These are phyloP conservation scores for Polydrusus tereticollis DNA, from an alignment of 2,888 invertebrate species.

Conservation along the genomic window DNA sequence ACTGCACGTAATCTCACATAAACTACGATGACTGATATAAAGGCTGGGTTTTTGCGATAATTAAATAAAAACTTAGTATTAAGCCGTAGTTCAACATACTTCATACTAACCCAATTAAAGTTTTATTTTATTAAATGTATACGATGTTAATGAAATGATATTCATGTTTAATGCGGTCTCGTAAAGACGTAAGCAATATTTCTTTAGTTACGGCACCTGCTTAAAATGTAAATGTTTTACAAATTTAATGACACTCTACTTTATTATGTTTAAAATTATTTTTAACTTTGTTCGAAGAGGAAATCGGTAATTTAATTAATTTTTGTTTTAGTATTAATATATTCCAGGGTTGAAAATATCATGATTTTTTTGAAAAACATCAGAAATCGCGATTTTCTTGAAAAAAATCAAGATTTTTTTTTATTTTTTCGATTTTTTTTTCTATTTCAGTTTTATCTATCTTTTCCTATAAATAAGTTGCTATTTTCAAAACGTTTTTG, in stretches of 20 bases:
- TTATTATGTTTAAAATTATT: neutral
- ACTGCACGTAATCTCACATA: neutral
- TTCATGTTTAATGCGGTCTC: constrained; percentile 27
- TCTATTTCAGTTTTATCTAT: no score
- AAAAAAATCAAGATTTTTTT: no score
- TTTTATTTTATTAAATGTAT: constrained; percentile 31
- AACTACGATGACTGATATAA: neutral
- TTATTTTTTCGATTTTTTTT: no score
- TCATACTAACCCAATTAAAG: constrained; percentile 34
- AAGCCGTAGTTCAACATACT: constrained; percentile 14
- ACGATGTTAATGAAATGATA: constrained; percentile 30
- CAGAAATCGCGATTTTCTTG: no score
- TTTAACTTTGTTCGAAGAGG: no score
- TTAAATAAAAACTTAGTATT: constrained; percentile 28
- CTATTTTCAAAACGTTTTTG: no score
- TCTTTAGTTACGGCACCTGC: constrained; percentile 30
- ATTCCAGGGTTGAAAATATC: no score
- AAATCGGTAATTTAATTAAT: no score
- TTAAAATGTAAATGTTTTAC: constrained; percentile 3
- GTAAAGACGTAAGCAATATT: constrained; percentile 24
- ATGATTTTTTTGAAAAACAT: no score
- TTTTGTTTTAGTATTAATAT: no score
- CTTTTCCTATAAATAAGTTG: no score
- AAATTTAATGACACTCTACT: neutral
- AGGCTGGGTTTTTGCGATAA: constrained; percentile 7